A percentile compares a stretch with the other conserved stretches of the same genome.
Evolutionary conservation across 2,797 vertebrate genomes (phyloP).

Genomic region (Kryptolebias ocellatus): DNA sequence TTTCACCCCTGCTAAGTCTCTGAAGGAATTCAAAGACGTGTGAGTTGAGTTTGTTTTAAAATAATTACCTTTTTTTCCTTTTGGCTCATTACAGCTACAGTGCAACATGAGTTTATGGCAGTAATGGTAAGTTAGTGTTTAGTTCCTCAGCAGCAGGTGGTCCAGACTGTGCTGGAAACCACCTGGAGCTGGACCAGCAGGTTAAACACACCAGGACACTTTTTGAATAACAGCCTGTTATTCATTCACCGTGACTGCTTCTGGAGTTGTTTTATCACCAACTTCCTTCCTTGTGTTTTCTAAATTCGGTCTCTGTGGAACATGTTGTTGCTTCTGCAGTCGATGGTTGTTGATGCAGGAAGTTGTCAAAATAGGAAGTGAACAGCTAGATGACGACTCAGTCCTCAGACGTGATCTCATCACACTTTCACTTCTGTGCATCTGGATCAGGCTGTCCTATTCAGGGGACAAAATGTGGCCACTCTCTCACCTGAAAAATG

Average conservation of each 20-base stretch:
- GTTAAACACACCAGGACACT: conserved; percentile 52
- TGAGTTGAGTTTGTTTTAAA: conserved; percentile 76
- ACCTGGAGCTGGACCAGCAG: conserved; percentile 63
- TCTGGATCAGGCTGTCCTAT: conserved; percentile 17
- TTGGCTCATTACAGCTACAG: conserved; percentile 14
- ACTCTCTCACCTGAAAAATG: too few species aligned
- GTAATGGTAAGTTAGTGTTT: conserved; percentile 14
- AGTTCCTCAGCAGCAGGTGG: conserved; percentile 39
- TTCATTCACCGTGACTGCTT: conserved; percentile 34
- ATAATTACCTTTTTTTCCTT: background rate
- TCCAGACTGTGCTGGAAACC: conserved; percentile 54
- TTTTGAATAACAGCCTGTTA: conserved; percentile 38
- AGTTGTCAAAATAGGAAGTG: conserved; percentile 55
- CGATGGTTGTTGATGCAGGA: conserved; percentile 37
- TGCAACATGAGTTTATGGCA: conserved; percentile 12
- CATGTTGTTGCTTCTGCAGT: background rate
- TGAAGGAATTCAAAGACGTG: conserved; percentile 97
- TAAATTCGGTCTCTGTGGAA: conserved; percentile 36
- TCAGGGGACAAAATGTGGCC: background rate
- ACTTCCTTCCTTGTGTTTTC: conserved; percentile 43
- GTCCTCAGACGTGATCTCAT: background rate
- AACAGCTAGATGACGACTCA: conserved; percentile 18
- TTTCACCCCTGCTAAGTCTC: conserved; percentile 90
- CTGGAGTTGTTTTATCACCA: conserved; percentile 31
- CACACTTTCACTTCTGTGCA: background rate